Conservation (phyloP, 2,797 vertebrate species). For the Trichosurus vulpecula region DNA sequence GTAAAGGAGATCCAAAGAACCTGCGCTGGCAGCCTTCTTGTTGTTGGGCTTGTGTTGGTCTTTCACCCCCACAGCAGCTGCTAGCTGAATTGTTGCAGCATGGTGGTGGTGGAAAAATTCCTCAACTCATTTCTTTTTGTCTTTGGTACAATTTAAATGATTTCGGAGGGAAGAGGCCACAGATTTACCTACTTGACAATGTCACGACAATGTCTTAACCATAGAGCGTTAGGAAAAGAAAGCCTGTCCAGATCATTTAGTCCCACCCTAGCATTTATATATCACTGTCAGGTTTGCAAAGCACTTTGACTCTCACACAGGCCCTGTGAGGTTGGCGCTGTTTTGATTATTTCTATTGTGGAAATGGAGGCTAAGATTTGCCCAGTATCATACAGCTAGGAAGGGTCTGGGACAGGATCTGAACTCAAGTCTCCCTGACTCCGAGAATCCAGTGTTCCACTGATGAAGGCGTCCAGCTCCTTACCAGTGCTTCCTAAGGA, state of each 20-base stretch:
- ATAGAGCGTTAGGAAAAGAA: not conserved
- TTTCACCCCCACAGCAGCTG: no score
- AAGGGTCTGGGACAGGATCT: not conserved
- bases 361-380: not conserved
- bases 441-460: not conserved
- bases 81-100: no score
- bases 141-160: not conserved
- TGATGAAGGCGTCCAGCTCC: conserved; percentile 41
- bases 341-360: not conserved
- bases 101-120: not conserved
- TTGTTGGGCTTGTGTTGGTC: no score
- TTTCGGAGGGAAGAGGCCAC: not conserved
- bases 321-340: conserved; percentile 37
- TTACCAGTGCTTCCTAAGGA: not conserved
- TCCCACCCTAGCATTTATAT: not conserved
- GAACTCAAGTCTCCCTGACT: not conserved
- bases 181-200: not conserved
- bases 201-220: not conserved
- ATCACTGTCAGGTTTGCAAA: not conserved
- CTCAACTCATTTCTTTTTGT: not conserved
- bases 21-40: no score
- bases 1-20: no score
- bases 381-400: not conserved
- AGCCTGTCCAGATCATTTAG: not conserved
- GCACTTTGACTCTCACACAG: not conserved